Conservation (phyloP, 2,888 invertebrate species). For the Exocentrus adspersus region DNA sequence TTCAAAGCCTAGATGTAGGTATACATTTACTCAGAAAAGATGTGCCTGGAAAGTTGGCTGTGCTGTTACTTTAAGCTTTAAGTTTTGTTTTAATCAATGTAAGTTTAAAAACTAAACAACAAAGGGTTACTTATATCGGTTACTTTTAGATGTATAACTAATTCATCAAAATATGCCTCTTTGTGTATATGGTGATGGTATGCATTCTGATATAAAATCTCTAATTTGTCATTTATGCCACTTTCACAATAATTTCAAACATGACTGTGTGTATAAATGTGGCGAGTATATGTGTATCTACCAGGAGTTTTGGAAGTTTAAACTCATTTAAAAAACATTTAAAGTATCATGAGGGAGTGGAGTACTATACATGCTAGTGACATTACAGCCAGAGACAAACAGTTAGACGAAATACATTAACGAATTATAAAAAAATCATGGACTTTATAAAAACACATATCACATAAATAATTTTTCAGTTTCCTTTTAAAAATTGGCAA, state of each 20-base stretch:
- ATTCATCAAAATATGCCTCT: not conserved
- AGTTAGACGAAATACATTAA: too few species aligned
- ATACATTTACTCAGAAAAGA: not conserved
- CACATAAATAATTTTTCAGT: too few species aligned
- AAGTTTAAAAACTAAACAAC: too few species aligned
- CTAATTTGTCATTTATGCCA: not conserved
- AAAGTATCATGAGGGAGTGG: not conserved
- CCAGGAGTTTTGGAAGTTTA: not conserved
- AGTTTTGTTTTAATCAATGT: not conserved
- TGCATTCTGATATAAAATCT: not conserved
- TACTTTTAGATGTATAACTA: not conserved
- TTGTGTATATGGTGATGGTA: not conserved
- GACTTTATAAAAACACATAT: too few species aligned
- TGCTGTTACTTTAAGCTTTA: not conserved
- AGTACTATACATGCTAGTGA: too few species aligned
- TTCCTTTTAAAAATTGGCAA: too few species aligned
- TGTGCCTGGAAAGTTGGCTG: not conserved
- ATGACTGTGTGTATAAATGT: not conserved
- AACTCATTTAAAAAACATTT: constrained; percentile 8
- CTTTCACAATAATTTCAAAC: not conserved
- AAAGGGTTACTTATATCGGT: too few species aligned
- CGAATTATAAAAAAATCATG: too few species aligned
- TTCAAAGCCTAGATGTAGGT: not conserved
- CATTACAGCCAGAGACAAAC: too few species aligned
- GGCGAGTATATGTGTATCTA: constrained; percentile 2